Evolutionary conservation across 2,797 vertebrate genomes (phyloP).

Genomic region (Neosilurus mollespiculum): DNA sequence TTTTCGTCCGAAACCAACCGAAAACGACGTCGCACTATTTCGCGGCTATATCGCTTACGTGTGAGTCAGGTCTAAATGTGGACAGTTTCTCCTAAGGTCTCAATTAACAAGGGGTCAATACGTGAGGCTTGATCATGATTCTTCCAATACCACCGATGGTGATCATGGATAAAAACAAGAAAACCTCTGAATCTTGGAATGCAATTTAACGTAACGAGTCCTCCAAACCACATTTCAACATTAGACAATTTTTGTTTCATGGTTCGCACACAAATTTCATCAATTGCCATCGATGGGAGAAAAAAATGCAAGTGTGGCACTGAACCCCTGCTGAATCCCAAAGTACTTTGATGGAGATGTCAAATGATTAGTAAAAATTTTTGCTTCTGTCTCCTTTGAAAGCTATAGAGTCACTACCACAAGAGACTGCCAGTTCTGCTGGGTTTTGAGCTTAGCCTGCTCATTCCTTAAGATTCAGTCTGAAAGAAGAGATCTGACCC

Average conservation of each 20-base stretch:
- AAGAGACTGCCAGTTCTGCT: constrained; percentile 78
- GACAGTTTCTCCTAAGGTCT: neutral
- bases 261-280: constrained; percentile 36
- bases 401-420: constrained; percentile 74
- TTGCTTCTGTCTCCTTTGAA: constrained; percentile 79
- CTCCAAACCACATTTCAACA: neutral
- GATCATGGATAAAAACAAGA: neutral
- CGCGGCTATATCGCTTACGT: too few relatives aligned
- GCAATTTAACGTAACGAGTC: neutral
- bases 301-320: constrained; percentile 10
- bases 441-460: constrained; percentile 71
- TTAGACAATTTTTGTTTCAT: constrained; percentile 27
- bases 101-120: neutral
- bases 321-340: constrained; percentile 40
- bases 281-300: neutral
- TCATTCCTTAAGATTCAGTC: constrained; percentile 75
- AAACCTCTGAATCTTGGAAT: neutral
- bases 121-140: neutral
- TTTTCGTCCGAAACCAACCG: too few relatives aligned
- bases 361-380: constrained; percentile 77
- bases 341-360: constrained; percentile 70
- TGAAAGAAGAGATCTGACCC: constrained; percentile 82
- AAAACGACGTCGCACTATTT: too few relatives aligned
- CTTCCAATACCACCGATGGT: neutral
- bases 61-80: neutral